Base-by-base conservation (phyloP, 2,797 vertebrate species). In the Parambassis ranga region DNA sequence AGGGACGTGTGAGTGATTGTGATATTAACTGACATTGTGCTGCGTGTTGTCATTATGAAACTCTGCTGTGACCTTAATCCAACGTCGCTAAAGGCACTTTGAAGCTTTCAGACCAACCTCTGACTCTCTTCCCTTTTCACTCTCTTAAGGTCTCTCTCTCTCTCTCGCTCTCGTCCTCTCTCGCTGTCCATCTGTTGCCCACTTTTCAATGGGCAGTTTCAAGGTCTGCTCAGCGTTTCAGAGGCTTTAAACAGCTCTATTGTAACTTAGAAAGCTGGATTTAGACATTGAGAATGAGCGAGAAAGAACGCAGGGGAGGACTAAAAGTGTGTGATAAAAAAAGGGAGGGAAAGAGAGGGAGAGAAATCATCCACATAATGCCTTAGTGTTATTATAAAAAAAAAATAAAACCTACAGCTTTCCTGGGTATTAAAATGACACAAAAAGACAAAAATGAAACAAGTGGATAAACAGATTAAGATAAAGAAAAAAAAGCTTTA, bases 21-120 rank as follows among this genome's bases (percentile, higher is more conserved):
- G 79, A 80, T 72, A 65, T 60, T 71, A 73, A 85, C 66, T 78
- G 77, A 85, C 77, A 71, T 63, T 67, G 63, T 70, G 76, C 62
- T 69, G 46, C 30, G 53, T 77, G 67, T 75, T 76, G 53, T 81
- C 74, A 82, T 83, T 75, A 81, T 74, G 53, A 82, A 86, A 86
- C 70, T 82, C 65, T 10, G 8, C 62, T 59, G 64, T 88, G 86
- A 86, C 84, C 84, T 88, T 86, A 88, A 86, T 88, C 86, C 83
- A 66, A 33, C 27, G 7, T 11, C 2, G 58, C 79, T 75, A 64
- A 69, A 66, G 80, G 74, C 82, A 82, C 82, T 85, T 71, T 81
- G 67, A 84, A 79, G 79, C 81, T 84, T 77, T 75, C 50, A 77
- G 69, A 62, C 42, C 51, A 53, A 77, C 59, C 67, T 55, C 71